These are phyloP conservation scores for Hydractinia echinata DNA, from an alignment of 30 jellyfish, hydroid and myxozoan genomes.

Conservation along the genomic window DNA sequence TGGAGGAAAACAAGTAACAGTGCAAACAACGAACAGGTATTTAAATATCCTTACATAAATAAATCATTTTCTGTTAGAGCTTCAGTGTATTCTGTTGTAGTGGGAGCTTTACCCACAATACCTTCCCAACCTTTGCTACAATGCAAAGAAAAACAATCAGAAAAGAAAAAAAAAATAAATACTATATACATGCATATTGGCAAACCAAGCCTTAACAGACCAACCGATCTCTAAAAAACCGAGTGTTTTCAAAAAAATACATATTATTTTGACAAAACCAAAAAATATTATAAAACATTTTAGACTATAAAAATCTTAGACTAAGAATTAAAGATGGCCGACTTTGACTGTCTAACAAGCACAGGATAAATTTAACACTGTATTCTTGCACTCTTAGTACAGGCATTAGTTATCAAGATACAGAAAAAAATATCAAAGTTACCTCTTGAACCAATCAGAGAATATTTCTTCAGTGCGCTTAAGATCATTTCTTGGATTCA, in stretches of 20 bases:
- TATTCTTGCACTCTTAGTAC: too few relatives aligned
- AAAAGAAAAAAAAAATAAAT: not conserved
- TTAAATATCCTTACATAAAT: conserved; percentile 48
- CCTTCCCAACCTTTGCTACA: conserved; percentile 88
- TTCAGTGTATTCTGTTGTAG: conserved; percentile 61
- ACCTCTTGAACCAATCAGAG: conserved; percentile 69
- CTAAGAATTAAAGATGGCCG: not conserved
- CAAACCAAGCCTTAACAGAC: too few relatives aligned
- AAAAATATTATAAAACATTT: too few relatives aligned
- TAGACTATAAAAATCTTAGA: too few relatives aligned
- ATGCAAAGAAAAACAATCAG: not conserved
- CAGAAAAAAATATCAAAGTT: not conserved
- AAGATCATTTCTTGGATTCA: conserved; percentile 91
- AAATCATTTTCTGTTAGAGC: conserved; percentile 71
- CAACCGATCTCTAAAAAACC: too few relatives aligned
- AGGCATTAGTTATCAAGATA: too few relatives aligned
- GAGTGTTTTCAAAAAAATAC: too few relatives aligned
- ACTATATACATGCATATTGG: too few relatives aligned
- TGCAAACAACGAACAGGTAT: not conserved
- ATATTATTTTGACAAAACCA: too few relatives aligned
- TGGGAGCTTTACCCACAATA: conserved; percentile 65
- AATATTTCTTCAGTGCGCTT: conserved; percentile 78
- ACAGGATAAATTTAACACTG: too few relatives aligned
- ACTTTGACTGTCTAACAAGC: not conserved
- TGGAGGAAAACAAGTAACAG: not conserved